Base-by-base conservation (phyloP, 2,888 invertebrate genomes). In the Erebia aethiops region DNA sequence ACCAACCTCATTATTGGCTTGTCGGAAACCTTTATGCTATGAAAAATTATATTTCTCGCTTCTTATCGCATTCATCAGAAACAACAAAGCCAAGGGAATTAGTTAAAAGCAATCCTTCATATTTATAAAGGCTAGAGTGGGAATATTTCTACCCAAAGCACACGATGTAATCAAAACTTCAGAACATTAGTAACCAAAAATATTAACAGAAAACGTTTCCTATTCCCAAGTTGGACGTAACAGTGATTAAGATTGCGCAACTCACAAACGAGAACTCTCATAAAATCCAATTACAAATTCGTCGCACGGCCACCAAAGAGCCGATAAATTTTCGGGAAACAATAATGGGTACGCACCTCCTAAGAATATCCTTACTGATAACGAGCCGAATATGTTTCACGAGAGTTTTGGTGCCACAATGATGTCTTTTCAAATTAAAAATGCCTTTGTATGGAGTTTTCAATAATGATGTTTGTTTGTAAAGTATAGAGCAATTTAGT, bases 1-100 rank as follows among this genome's bases (percentile, higher is more conserved):
- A 84, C 82, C 81, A 82, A 83, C 84, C 85, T 88, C 84, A 87
- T 89, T 90, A 90, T 87, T 84, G 85, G 79, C 81, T 83, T 82
- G 85, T 84, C 82, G 79, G 82, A 80, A 72, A 60, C 64, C 71
- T 74, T 74, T 72, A 71, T 62, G 70, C 58, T 66, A 58, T 69
- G 57, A 77, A 71, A 76, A 76, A 71, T 72, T 72, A 74, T 72
- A 69, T 71, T 74, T 61, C 56, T 62, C 56, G 58, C 57, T 68
- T 58, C 60, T 70, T 60, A 56, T 74, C 41, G 18, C 35, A 74
- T 57, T 66, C 71, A 63, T 76, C 74, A 79, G 62, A 80, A 52
- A 58, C 58, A 57, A 61, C n/a, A 61, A 56, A 56, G 51, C 13
- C 18, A 43, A 46, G 35, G 35, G 61, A 13, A 18, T 21, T 46